Conservation (phyloP, 2,888 invertebrate species). For the Diachrysia chrysitis region DNA sequence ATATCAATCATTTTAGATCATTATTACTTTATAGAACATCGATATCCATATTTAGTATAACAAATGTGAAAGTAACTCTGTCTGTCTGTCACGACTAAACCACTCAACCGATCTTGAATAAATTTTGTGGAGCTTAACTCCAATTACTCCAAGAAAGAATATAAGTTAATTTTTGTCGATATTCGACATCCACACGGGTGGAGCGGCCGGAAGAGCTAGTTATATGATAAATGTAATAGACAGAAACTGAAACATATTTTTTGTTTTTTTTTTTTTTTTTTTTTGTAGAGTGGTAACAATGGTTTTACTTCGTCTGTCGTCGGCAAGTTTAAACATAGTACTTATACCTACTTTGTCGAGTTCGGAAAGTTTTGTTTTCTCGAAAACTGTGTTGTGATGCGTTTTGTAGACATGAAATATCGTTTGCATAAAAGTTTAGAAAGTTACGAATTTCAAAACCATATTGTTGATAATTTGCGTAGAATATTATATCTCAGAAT, state of each 20-base stretch:
- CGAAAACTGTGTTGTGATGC: neutral
- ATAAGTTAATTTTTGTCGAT: too few species aligned
- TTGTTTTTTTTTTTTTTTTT: neutral
- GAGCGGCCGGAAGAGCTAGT: neutral
- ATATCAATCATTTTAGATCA: conserved; percentile 36
- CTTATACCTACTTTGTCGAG: too few species aligned
- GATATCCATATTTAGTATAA: neutral
- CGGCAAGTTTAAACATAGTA: neutral
- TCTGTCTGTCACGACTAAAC: neutral
- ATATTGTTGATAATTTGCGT: too few species aligned
- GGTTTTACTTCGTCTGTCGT: neutral
- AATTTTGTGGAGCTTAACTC: too few species aligned
- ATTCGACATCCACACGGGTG: too few species aligned
- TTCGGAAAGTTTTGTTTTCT: neutral
- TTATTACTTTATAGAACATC: conserved; percentile 1
- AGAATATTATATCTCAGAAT: too few species aligned
- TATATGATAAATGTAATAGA: neutral
- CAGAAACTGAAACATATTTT: neutral
- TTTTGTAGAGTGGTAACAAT: neutral
- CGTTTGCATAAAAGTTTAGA: conserved; percentile 9
- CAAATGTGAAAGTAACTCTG: neutral
- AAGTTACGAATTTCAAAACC: neutral
- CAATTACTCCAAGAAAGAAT: neutral
- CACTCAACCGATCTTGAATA: neutral
- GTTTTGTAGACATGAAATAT: conserved; percentile 4